Evolutionary conservation across 1,140 invertebrate species (phyloP).

Genomic region (Manduca sexta): DNA sequence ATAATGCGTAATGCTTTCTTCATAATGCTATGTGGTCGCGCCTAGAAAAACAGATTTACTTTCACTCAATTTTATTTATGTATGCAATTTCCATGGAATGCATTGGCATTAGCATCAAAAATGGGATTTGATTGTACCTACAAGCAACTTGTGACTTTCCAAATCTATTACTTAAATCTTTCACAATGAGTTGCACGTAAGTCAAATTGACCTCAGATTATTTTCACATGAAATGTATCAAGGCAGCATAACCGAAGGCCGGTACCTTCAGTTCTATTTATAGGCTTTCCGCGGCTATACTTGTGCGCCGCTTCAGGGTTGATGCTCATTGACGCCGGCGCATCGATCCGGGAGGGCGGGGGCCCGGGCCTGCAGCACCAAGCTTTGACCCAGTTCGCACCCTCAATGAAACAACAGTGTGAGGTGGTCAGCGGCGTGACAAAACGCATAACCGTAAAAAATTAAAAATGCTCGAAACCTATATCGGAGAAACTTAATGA

Average conservation of each 20-base stretch:
- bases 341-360: slow-evolving; percentile 43
- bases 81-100: too few relatives aligned
- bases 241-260: background rate
- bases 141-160: too few relatives aligned
- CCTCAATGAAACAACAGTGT: slow-evolving; percentile 50
- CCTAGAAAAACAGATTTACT: too few relatives aligned
- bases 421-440: slow-evolving; percentile 2
- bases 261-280: slow-evolving; percentile 31
- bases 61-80: too few relatives aligned
- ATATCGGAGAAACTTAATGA: too few relatives aligned
- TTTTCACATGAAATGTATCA: background rate
- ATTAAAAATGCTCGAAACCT: too few relatives aligned
- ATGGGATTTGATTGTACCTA: too few relatives aligned
- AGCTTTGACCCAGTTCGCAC: slow-evolving; percentile 53
- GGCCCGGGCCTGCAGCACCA: slow-evolving; percentile 36
- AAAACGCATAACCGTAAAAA: slow-evolving; percentile 10
- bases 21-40: too few relatives aligned
- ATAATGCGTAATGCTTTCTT: too few relatives aligned
- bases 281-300: slow-evolving; percentile 20
- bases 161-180: background rate
- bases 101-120: too few relatives aligned
- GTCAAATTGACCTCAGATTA: too few relatives aligned
- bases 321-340: slow-evolving; percentile 48
- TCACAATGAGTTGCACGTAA: background rate
- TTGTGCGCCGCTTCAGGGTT: slow-evolving; percentile 19